These are phyloP conservation scores for Sebastes nivosus DNA, from an alignment of 2,797 vertebrate genomes.

Conservation along the genomic window DNA sequence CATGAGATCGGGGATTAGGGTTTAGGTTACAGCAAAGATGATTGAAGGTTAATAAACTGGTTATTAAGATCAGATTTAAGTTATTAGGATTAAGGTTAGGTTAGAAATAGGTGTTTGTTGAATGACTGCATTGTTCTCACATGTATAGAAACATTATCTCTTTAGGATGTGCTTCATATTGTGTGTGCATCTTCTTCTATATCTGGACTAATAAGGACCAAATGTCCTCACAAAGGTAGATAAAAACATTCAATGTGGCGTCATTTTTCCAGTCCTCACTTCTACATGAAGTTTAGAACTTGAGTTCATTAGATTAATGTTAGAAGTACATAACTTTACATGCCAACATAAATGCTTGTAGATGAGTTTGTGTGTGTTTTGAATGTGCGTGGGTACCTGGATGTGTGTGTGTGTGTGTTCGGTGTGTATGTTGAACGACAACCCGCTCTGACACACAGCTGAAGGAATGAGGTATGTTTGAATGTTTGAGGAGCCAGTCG, in stretches of 20 bases:
- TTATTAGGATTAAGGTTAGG: too few relatives aligned
- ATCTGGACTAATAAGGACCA: neutral
- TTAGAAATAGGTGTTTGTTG: too few relatives aligned
- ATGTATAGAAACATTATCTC: too few relatives aligned
- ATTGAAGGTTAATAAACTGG: too few relatives aligned
- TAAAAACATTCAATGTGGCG: neutral
- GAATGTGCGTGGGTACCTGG: neutral
- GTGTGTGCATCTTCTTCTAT: neutral
- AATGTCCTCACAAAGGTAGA: neutral
- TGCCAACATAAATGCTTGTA: neutral
- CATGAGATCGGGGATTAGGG: too few relatives aligned
- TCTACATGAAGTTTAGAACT: neutral
- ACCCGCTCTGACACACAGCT: constrained; percentile 10
- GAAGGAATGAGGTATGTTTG: constrained; percentile 7
- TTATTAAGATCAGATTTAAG: too few relatives aligned
- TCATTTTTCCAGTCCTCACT: too few relatives aligned
- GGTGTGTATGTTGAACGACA: neutral
- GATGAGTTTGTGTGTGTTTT: neutral
- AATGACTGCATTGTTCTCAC: too few relatives aligned
- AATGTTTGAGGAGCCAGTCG: constrained; percentile 20
- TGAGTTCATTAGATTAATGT: neutral
- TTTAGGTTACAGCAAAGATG: too few relatives aligned
- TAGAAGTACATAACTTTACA: neutral
- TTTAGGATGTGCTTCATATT: neutral
- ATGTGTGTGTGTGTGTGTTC: neutral